A percentile compares a stretch with the other conserved stretches of the same genome.
Evolutionary conservation across 2,797 vertebrate species (phyloP).

Genomic region (Hyperoplus lanceolatus): DNA sequence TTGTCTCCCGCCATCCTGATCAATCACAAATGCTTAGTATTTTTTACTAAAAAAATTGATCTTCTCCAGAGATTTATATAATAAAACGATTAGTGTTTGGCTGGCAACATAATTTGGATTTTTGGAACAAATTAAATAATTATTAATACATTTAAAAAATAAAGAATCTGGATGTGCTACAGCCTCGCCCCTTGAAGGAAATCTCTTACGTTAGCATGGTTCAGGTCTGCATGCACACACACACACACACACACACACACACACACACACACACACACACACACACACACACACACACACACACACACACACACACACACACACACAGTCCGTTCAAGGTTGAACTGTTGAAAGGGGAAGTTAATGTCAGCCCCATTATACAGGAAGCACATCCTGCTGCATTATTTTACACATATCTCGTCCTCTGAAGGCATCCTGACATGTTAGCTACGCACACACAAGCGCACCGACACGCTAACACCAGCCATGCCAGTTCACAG

Average conservation of each 20-base stretch:
- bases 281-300: background rate
- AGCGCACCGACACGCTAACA: conserved; percentile 13
- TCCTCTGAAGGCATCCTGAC: conserved; percentile 37
- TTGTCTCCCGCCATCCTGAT: background rate
- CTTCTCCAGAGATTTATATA: background rate
- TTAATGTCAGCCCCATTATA: conserved; percentile 55
- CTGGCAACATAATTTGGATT: conserved; percentile 4
- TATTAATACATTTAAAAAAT: no score
- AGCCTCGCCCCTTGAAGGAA: background rate
- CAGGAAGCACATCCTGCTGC: conserved; percentile 35
- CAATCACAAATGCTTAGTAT: conserved; percentile 17
- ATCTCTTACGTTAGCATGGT: background rate
- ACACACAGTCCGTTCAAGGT: conserved; percentile 64
- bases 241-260: conserved; percentile 5
- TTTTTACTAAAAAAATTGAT: conserved; percentile 3
- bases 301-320: background rate
- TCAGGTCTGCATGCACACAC: conserved; percentile 18
- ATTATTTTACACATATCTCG: conserved; percentile 57
- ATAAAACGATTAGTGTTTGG: background rate
- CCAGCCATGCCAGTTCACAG: conserved; percentile 18
- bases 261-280: conserved; percentile 7
- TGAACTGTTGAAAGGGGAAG: conserved; percentile 54
- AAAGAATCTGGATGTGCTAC: no score
- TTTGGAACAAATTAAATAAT: background rate
- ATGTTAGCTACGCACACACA: conserved; percentile 15